These are phyloP conservation scores for Drosophila miranda DNA, from an alignment of 1,140 invertebrate genomes.

Conservation along the genomic window DNA sequence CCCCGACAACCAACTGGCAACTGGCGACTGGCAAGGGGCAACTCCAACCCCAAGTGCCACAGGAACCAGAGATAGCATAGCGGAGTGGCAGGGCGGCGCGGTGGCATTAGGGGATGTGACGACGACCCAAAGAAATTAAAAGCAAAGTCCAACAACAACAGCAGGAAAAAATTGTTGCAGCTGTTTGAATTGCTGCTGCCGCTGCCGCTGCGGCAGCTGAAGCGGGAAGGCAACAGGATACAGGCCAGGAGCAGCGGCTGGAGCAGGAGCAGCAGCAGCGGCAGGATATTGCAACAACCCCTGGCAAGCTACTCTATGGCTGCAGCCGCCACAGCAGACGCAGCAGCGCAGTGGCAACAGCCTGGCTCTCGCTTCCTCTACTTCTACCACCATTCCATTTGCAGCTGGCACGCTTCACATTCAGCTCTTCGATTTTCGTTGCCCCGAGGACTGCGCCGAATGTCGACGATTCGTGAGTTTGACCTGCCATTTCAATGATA, in stretches of 20 bases:
- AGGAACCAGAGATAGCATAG: constrained; percentile 51
- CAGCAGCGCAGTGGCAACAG: constrained; percentile 5
- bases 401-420: constrained; percentile 78
- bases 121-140: constrained; percentile 47
- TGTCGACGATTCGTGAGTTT: constrained; percentile 27
- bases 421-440: constrained; percentile 69
- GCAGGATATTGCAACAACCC: constrained; percentile 76
- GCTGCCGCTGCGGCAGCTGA: constrained; percentile 58
- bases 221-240: constrained; percentile 79
- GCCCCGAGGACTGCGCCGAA: constrained; percentile 11
- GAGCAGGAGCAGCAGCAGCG: constrained; percentile 10
- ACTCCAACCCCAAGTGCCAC: constrained; percentile 68
- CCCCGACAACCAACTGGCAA: constrained; percentile 38
- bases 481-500: constrained; percentile 65
- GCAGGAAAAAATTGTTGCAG: constrained; percentile 70
- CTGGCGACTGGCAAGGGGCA: constrained; percentile 17
- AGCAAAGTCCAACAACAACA: constrained; percentile 42
- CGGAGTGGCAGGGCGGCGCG: too few species aligned
- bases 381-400: constrained; percentile 37
- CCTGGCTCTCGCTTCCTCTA: constrained; percentile 44
- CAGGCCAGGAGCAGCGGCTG: constrained; percentile 13
- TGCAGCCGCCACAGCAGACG: constrained; percentile 41
- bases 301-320: constrained; percentile 55
- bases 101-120: constrained; percentile 73
- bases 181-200: constrained; percentile 69